Percentiles rank a stretch among this genome's conserved stretches.
Evolutionary conservation across 2,113 vertebrate species (phyloP).

Genomic region (Lophochroa leadbeateri): DNA sequence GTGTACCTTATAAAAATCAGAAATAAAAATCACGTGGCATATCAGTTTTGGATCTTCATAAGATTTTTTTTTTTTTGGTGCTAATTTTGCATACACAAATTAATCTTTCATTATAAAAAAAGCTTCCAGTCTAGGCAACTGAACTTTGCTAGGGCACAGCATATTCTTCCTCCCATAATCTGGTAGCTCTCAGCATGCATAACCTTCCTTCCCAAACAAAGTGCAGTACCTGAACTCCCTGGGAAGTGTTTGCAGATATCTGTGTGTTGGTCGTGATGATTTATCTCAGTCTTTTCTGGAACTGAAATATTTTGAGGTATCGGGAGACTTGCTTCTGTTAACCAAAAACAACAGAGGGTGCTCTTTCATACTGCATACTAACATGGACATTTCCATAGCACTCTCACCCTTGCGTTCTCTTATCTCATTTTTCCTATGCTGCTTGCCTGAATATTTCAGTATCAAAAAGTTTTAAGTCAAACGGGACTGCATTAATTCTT

Average conservation of each 20-base stretch:
- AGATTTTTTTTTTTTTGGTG: not conserved
- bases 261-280: not conserved
- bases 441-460: not conserved
- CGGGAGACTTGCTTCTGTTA: slow-evolving; percentile 12
- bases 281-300: slow-evolving; percentile 5
- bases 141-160: not conserved
- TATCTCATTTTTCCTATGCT: not conserved
- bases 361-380: slow-evolving; percentile 40
- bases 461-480: slow-evolving; percentile 9
- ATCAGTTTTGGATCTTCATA: not conserved
- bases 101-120: not conserved
- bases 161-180: not conserved
- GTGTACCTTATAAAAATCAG: not conserved
- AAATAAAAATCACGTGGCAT: not conserved
- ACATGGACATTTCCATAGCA: not conserved
- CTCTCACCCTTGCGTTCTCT: not conserved
- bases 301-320: slow-evolving; percentile 4
- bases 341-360: slow-evolving; percentile 58
- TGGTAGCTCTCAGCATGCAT: not conserved
- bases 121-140: not conserved
- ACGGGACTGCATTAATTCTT: not conserved
- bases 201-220: not conserved
- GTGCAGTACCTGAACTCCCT: not conserved
- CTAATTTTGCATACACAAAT: not conserved
- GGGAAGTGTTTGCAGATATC: not conserved